Base-by-base conservation (phyloP, 1,140 invertebrate genomes). In the Nebria ingens region DNA sequence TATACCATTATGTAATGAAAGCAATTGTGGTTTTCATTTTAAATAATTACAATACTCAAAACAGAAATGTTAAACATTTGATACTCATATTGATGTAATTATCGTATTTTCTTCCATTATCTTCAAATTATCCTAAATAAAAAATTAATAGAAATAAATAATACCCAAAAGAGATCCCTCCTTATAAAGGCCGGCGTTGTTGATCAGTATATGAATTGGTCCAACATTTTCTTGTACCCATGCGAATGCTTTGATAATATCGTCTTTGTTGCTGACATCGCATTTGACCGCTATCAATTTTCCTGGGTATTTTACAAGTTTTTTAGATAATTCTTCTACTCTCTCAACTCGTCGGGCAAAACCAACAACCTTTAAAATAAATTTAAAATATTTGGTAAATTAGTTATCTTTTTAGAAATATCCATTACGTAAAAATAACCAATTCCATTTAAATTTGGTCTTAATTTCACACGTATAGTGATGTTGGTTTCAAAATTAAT, bases 181-280 rank as follows among this genome's bases (percentile, higher is more conserved):
- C 21, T 51, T 56, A 40, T 3, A 60, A 53, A 2, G 54, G 17
- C 77, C 83, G 21, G 81, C 84, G 64, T 83, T 84, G 63, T 86
- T 86, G 23, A 87, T 71, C 15, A 83, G 73, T 6, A 85, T 74
- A 61, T 85, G 79, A 1, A 85, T 68, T 2, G 78, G 75, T 6
- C 80, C 80, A 53, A 80, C 69, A 3, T 77, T 66, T 2, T 64
- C 58, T 4, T 78, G 68, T 2, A 82, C 75, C 68, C 73, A 76
- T 38, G 76, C 68, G 64, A 86, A 87, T 52, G 83, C 78, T 4
- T 68, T 65, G 15, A 74, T 64, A 13, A 89, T 77, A n/a, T 86
- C 77, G 0, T 70, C 67, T 52, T 81, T 75, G 22, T 81, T 75
- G 0, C 74, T 71, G 1, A 89, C 70, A 68, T 90, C 86, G 65